phyloP scores from a whole-genome alignment of 2,888 invertebrate genomes.

The Hoplodrina blanda region DNA sequence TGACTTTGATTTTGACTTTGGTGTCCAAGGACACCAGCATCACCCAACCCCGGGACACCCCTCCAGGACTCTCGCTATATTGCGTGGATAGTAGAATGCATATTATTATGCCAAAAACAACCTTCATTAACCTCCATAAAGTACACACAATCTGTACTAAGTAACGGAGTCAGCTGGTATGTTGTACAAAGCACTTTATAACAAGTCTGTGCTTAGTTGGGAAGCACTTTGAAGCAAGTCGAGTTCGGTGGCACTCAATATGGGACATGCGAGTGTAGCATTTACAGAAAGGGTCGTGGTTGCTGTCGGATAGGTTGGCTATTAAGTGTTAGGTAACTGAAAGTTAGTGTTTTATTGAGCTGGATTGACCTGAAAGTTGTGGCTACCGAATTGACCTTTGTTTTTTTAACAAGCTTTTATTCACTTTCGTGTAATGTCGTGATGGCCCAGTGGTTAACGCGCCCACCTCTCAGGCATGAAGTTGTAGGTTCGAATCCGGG shows the following conservation, averaged over 20 bases:
- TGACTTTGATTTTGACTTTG: too few relatives aligned
- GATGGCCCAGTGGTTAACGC: too few relatives aligned
- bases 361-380: not conserved
- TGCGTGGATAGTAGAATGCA: too few relatives aligned
- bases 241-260: slow-evolving; percentile 51
- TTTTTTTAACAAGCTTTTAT: too few relatives aligned
- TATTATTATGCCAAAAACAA: not conserved
- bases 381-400: too few relatives aligned
- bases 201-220: slow-evolving; percentile 57
- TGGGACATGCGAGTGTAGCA: slow-evolving; percentile 20
- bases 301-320: slow-evolving; percentile 3
- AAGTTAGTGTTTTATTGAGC: slow-evolving; percentile 2
- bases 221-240: slow-evolving; percentile 50
- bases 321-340: slow-evolving; percentile 3
- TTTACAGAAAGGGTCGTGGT: slow-evolving; percentile 28
- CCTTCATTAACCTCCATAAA: slow-evolving; percentile 33
- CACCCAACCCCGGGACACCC: too few relatives aligned
- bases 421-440: too few relatives aligned
- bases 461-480: too few relatives aligned
- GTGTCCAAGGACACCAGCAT: too few relatives aligned
- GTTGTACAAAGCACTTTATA: slow-evolving; percentile 56
- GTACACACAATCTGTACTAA: slow-evolving; percentile 50
- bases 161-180: slow-evolving; percentile 52
- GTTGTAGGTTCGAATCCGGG: too few relatives aligned
- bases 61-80: too few relatives aligned